These are phyloP conservation scores for Craseonycteris thonglongyai DNA, from an alignment of 2,113 vertebrate species.

Conservation along the genomic window DNA sequence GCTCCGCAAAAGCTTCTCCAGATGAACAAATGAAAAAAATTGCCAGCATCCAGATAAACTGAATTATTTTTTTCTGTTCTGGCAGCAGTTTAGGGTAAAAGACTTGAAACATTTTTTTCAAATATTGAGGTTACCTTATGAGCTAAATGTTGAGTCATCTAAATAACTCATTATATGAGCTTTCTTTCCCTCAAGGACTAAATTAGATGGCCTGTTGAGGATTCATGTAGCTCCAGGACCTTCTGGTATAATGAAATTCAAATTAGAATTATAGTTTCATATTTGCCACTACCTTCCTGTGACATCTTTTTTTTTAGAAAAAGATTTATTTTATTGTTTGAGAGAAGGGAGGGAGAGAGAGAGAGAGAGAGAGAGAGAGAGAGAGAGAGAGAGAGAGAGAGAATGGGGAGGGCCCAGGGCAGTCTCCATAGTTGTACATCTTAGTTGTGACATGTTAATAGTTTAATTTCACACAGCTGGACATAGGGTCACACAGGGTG, in stretches of 20 bases:
- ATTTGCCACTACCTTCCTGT: neutral
- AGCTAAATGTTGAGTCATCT: neutral
- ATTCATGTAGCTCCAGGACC: neutral
- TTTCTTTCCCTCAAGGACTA: neutral
- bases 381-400: too few species aligned
- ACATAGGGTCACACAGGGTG: too few species aligned
- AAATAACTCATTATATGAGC: neutral
- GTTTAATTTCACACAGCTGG: too few species aligned
- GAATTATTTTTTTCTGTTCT: neutral
- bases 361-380: too few species aligned
- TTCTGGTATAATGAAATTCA: neutral
- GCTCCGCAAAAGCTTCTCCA: neutral
- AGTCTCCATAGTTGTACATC: too few species aligned
- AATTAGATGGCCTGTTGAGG: neutral
- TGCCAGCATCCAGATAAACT: neutral
- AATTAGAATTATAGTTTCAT: neutral
- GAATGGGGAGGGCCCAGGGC: too few species aligned
- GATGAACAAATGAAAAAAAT: neutral
- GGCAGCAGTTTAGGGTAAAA: neutral
- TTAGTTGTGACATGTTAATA: too few species aligned
- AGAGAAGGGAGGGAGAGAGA: too few species aligned
- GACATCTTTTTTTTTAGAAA: too few species aligned
- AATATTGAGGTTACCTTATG: neutral
- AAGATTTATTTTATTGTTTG: too few species aligned
- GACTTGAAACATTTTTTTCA: neutral